Evolutionary conservation across 2,888 invertebrate genomes (phyloP).

Genomic region (Poecilus cupreus): DNA sequence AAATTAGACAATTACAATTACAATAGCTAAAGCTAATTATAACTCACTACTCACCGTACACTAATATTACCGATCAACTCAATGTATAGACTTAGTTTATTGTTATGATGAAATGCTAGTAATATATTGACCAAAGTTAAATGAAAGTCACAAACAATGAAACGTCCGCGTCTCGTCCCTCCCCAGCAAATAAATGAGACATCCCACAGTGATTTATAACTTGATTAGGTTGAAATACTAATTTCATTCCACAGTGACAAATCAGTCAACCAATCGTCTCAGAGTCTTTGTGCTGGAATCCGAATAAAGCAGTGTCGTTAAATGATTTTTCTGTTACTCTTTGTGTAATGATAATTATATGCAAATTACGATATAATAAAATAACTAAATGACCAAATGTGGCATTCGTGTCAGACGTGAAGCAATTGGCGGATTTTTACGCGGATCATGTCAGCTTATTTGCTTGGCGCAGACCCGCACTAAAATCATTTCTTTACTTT

Average conservation of each 20-base stretch:
- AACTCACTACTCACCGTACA: no score
- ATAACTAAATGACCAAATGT: constrained; percentile 42
- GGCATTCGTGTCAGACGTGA: background rate
- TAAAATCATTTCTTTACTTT: background rate
- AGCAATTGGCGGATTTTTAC: constrained; percentile 15
- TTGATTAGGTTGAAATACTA: constrained; percentile 48
- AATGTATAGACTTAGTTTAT: constrained; percentile 26
- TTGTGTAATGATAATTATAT: constrained; percentile 47
- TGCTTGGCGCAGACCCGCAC: background rate
- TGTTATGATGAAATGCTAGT: constrained; percentile 25
- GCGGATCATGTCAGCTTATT: constrained; percentile 5
- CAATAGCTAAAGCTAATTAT: no score
- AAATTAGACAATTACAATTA: no score
- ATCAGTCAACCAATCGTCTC: constrained; percentile 44
- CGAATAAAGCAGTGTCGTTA: constrained; percentile 36
- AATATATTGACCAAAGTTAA: constrained; percentile 29
- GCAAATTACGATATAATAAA: constrained; percentile 43
- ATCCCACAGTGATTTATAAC: constrained; percentile 44
- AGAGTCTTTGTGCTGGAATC: constrained; percentile 30
- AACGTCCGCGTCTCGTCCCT: background rate
- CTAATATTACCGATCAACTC: no score
- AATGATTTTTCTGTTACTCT: constrained; percentile 49
- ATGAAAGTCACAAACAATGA: constrained; percentile 38
- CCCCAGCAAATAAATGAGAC: constrained; percentile 42
- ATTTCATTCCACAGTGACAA: constrained; percentile 46